Evolutionary conservation across 2,113 vertebrate species (phyloP), one percentile per base, ranked within the genome.

Genomic region (Forbesichthys agassizii): DNA sequence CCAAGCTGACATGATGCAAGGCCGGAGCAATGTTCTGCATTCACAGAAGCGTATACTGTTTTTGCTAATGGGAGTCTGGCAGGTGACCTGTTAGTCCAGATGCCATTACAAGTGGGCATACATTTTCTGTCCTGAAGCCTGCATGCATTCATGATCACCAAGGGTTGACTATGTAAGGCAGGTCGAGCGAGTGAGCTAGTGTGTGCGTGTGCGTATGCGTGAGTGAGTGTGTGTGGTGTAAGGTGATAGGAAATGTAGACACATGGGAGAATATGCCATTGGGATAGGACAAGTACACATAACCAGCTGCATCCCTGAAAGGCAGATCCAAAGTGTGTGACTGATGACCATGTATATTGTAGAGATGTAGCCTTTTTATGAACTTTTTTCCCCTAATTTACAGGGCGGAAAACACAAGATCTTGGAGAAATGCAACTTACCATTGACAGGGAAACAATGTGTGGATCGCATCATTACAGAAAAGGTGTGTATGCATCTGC

Each of bases 381-480:
- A 33, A 67, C 12, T 16, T 12, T 47, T 11, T 57, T 0, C 11
- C 14, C 20, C 42, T 73, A 68, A 74, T 68, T 84, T 80, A 69
- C 87, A 99, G 98, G 96, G 96, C 61, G 96, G 95, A 61, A 90
- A 89, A 71, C 94, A 98, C 91, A 99, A 99, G 91, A 99, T 99
- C 80, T 86, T 99, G 94, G 96, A 98, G 57, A 94, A 93, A 36
- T 99, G 97, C 84, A 94, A 66, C 49, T 88, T 99, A 62, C 98
- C 98, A 3, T 89, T 99, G 77, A 99, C 97, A 1, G 98, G 98
- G 64, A 98, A 96, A 69, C 93, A 96, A 0, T 99, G 97, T 88
- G 98, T 99, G 75, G 92, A 99, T 75, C 95, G 96, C 58, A 95
- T 99, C 85, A 99, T 99, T 86, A 98, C 98, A 18, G 98, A 99